Evolutionary conservation across 2,113 vertebrate species (phyloP).

Genomic region (Tragelaphus imberbis): DNA sequence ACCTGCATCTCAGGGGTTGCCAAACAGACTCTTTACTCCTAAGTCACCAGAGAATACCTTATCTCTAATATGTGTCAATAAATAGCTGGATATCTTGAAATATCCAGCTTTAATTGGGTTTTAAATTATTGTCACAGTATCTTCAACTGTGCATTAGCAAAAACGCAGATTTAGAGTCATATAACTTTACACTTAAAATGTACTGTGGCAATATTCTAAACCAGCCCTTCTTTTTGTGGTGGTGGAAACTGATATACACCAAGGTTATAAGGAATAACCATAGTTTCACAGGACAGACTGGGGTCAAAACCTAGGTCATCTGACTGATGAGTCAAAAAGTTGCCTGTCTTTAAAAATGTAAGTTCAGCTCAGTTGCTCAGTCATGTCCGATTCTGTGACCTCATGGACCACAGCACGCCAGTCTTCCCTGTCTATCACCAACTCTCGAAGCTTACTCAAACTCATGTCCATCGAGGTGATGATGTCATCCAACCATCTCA

Average conservation of each 20-base stretch:
- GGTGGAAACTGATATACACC: background rate
- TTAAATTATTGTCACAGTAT: background rate
- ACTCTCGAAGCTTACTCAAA: background rate
- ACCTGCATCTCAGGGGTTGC: background rate
- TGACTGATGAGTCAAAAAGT: background rate
- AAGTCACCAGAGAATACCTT: background rate
- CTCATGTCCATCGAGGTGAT: background rate
- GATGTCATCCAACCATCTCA: background rate
- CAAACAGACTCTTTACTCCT: background rate
- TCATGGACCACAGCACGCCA: background rate
- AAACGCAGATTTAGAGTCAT: background rate
- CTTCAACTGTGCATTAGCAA: background rate
- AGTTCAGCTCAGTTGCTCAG: background rate
- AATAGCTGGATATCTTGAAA: conserved; percentile 18
- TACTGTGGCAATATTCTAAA: background rate
- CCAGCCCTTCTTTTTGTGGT: background rate
- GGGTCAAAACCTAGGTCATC: background rate
- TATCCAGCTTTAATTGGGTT: background rate
- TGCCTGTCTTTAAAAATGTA: background rate
- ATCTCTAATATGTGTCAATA: background rate
- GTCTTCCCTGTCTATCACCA: background rate
- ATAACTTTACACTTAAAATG: background rate
- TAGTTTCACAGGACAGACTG: background rate
- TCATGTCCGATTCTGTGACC: background rate
- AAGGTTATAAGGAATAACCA: background rate